Evolutionary conservation across 2,113 vertebrate species (phyloP).

Genomic region (Pelecanoides urinatrix): DNA sequence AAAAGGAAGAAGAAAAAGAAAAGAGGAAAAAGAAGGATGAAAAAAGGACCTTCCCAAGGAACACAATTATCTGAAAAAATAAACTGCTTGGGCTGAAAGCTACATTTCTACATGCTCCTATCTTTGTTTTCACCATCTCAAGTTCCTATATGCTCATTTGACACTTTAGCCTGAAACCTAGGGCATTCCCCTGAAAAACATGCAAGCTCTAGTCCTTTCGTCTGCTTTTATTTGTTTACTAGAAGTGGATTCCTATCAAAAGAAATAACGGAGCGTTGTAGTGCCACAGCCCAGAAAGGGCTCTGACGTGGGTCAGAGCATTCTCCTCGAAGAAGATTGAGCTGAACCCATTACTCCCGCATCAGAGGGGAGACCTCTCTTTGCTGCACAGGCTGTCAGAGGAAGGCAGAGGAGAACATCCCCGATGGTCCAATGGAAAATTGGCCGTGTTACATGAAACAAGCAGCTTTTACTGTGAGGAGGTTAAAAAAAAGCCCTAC

Average conservation of each 20-base stretch:
- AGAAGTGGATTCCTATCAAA: background rate
- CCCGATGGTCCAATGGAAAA: background rate
- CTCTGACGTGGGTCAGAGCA: background rate
- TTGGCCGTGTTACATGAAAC: background rate
- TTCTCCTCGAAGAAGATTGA: background rate
- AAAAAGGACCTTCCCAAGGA: background rate
- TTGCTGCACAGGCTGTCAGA: background rate
- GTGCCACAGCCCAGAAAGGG: background rate
- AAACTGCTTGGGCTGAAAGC: background rate
- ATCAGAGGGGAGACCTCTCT: background rate
- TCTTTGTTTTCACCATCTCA: background rate
- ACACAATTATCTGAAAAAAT: background rate
- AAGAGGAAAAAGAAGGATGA: background rate
- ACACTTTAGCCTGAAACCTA: background rate
- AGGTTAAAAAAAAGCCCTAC: background rate
- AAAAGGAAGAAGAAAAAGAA: background rate
- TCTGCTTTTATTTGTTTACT: background rate
- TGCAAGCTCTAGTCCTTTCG: background rate
- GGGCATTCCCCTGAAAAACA: background rate
- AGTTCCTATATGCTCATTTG: background rate
- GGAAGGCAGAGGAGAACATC: background rate
- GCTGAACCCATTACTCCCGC: background rate
- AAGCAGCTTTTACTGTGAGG: background rate
- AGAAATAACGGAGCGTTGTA: fast-evolving
- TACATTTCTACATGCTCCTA: background rate